Conservation (phyloP, 2,888 invertebrate species). For the Esperia sulphurella region DNA sequence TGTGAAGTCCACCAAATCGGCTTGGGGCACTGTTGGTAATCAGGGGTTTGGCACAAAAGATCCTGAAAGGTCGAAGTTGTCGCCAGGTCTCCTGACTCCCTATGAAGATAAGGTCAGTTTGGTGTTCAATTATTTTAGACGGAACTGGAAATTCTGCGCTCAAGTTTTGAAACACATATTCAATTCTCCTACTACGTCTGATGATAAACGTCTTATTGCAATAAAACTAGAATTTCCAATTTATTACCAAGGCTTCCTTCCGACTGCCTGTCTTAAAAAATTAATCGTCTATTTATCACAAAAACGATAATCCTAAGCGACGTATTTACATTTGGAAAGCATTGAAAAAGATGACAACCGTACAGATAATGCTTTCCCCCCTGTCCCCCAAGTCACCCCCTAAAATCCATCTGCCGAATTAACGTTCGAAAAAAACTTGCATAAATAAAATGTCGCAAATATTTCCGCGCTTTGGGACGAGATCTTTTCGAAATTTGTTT, state of each 20-base stretch:
- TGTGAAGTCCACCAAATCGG: no score
- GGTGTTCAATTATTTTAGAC: no score
- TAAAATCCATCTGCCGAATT: slow-evolving; percentile 65
- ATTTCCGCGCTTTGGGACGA: not conserved
- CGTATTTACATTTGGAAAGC: slow-evolving; percentile 23
- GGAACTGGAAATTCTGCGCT: no score
- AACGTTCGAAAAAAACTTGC: slow-evolving; percentile 51
- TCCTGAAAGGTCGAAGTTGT: no score
- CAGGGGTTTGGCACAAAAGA: no score
- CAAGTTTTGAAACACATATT: no score
- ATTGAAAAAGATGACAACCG: slow-evolving; percentile 28
- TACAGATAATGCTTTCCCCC: slow-evolving; percentile 23
- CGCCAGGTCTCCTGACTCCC: no score
- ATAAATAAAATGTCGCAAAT: slow-evolving; percentile 47
- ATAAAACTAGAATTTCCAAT: not conserved
- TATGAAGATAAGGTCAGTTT: no score
- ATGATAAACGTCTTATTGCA: no score
- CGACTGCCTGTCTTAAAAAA: not conserved
- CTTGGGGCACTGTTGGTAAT: no score
- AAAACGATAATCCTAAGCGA: slow-evolving; percentile 23
- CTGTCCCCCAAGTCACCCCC: slow-evolving; percentile 22
- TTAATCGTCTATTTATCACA: slow-evolving; percentile 6
- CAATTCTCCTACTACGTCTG: no score
- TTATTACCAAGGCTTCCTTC: not conserved
- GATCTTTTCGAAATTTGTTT: not conserved